phyloP scores from a whole-genome alignment of 2,888 invertebrate genomes.

The Meliscaeva auricollis region DNA sequence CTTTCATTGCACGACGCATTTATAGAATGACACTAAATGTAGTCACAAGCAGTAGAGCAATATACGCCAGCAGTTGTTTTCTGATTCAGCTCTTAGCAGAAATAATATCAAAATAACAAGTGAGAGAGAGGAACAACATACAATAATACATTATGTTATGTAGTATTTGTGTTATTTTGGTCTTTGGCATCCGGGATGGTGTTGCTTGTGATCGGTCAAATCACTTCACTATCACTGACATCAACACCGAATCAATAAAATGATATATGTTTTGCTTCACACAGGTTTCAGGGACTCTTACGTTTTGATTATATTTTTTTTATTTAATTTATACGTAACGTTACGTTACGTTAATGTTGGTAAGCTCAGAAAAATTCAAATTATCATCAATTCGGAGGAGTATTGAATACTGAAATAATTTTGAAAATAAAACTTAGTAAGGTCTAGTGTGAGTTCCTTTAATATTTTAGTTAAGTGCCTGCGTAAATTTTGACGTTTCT shows the following conservation, averaged over 20 bases:
- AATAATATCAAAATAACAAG: background rate
- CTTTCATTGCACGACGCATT: slow-evolving; percentile 74
- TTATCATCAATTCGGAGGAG: too few relatives aligned
- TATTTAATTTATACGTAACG: too few relatives aligned
- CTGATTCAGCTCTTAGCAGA: background rate
- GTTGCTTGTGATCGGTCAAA: slow-evolving; percentile 63
- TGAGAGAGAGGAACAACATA: slow-evolving; percentile 34
- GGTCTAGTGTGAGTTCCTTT: too few relatives aligned
- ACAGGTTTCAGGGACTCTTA: slow-evolving; percentile 38
- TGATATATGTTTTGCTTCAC: background rate
- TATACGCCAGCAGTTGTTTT: background rate
- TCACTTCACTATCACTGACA: slow-evolving; percentile 37
- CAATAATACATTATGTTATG: slow-evolving; percentile 40
- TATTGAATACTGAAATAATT: too few relatives aligned
- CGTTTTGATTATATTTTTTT: background rate
- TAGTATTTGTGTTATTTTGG: slow-evolving; percentile 64
- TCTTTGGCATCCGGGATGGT: slow-evolving; percentile 65
- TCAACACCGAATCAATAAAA: slow-evolving; percentile 10
- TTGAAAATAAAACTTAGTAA: too few relatives aligned
- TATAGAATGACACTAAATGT: slow-evolving; percentile 72
- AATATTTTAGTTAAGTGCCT: too few relatives aligned
- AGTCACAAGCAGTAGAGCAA: slow-evolving; percentile 2
- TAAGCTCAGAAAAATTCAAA: too few relatives aligned
- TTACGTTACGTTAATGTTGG: too few relatives aligned
- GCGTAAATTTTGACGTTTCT: too few relatives aligned